A percentile compares a stretch with the other conserved stretches of the same genome.
phyloP scores from a whole-genome alignment of 2,113 vertebrate species.

The Vulpes ferrilata region DNA sequence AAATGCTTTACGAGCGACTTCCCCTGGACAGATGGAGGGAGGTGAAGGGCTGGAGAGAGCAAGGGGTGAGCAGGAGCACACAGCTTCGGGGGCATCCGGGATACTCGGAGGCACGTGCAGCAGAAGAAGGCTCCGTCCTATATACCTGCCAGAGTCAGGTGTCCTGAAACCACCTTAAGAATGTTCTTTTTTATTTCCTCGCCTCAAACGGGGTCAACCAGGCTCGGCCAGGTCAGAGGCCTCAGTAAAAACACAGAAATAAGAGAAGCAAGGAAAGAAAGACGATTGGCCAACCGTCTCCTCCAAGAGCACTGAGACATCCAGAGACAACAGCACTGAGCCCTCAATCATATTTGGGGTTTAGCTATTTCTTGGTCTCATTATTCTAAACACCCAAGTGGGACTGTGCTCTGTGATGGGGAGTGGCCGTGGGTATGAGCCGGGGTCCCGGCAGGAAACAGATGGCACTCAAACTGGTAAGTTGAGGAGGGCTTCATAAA shows the following conservation, averaged over 20 bases:
- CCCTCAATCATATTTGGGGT: background rate
- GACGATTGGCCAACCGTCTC: background rate
- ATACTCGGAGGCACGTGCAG: background rate
- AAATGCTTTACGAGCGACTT: background rate
- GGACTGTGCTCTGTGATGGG: background rate
- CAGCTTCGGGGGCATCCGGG: background rate
- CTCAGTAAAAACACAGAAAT: background rate
- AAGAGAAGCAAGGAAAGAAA: background rate
- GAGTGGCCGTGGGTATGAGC: conserved; percentile 7
- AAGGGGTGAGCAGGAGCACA: background rate
- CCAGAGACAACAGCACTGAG: background rate
- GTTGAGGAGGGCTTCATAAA: background rate
- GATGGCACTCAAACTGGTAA: conserved; percentile 15
- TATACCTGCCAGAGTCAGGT: background rate
- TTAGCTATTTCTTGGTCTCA: conserved; percentile 37
- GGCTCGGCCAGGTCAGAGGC: background rate
- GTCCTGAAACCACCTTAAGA: background rate
- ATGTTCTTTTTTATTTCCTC: background rate
- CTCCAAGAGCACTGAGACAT: background rate
- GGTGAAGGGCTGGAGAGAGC: background rate
- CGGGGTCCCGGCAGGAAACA: conserved; percentile 37
- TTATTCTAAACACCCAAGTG: background rate
- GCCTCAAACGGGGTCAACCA: background rate
- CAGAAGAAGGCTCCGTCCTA: background rate
- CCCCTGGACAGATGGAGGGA: background rate